Percentiles rank a stretch among this genome's conserved stretches.
Conservation (phyloP, 2,888 invertebrate genomes). For the Tuberolachnus salignus region DNA sequence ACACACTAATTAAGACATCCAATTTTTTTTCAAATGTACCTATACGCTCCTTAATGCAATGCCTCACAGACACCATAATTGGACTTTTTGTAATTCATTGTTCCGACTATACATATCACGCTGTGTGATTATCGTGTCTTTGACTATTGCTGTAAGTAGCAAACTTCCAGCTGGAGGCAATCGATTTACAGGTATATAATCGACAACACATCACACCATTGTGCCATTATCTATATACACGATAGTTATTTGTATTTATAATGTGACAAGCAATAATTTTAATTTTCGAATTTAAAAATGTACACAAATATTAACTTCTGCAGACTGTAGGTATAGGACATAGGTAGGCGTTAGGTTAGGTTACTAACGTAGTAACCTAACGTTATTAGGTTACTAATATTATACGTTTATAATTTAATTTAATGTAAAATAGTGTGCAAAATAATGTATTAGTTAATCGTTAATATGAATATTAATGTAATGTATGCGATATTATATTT, state of each 20-base stretch:
- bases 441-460: too few relatives aligned
- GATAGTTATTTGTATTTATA: neutral
- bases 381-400: too few relatives aligned
- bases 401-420: too few relatives aligned
- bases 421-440: too few relatives aligned
- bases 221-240: neutral
- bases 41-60: conserved; percentile 8
- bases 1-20: conserved; percentile 38
- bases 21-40: conserved; percentile 6
- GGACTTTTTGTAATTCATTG: conserved; percentile 28
- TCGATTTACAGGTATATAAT: conserved; percentile 8
- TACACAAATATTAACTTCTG: neutral
- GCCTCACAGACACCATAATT: conserved; percentile 1
- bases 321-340: too few relatives aligned
- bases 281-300: neutral
- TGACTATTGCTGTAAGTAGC: neutral
- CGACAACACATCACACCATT: neutral
- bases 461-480: too few relatives aligned
- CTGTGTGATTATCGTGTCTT: conserved; percentile 1
- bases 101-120: neutral
- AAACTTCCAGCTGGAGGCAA: conserved; percentile 14
- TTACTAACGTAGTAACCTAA: too few relatives aligned
- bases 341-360: too few relatives aligned
- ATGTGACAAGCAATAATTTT: conserved; percentile 17
- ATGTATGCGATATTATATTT: too few relatives aligned